Evolutionary conservation across 2,797 vertebrate species (phyloP).

Genomic region (Dromococcyx pavoninus): DNA sequence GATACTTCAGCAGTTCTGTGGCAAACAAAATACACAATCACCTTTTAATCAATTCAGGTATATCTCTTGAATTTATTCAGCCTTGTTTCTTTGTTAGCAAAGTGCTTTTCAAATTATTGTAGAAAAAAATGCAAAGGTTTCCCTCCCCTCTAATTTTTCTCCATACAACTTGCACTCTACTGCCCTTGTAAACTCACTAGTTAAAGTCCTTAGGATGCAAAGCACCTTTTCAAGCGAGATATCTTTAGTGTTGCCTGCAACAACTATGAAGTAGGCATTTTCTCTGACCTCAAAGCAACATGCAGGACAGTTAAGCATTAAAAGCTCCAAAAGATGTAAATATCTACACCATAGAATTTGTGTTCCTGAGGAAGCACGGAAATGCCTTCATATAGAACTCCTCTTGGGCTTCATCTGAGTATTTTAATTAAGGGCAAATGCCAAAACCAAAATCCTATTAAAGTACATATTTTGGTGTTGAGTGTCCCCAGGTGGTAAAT

Average conservation of each 20-base stretch:
- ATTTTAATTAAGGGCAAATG: background rate
- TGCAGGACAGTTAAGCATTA: background rate
- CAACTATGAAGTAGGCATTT: accelerated
- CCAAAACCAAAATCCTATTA: background rate
- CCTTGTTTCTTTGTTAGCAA: background rate
- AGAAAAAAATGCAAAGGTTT: background rate
- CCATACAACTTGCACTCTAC: background rate
- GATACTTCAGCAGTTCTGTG: background rate
- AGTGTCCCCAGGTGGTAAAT: background rate
- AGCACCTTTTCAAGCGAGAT: background rate
- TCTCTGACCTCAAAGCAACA: background rate
- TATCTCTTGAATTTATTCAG: background rate
- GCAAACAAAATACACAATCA: background rate
- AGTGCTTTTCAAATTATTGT: background rate
- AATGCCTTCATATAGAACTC: background rate
- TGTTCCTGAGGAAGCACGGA: background rate
- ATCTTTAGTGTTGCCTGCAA: background rate
- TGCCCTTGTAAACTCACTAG: background rate
- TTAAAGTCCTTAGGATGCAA: background rate
- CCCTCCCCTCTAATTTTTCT: background rate
- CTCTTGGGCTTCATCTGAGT: background rate
- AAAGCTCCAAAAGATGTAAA: background rate
- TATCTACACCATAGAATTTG: background rate
- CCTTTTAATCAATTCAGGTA: background rate
- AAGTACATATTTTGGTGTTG: background rate